Base-by-base conservation (phyloP, 2,113 vertebrate species). In the Channa argus region DNA sequence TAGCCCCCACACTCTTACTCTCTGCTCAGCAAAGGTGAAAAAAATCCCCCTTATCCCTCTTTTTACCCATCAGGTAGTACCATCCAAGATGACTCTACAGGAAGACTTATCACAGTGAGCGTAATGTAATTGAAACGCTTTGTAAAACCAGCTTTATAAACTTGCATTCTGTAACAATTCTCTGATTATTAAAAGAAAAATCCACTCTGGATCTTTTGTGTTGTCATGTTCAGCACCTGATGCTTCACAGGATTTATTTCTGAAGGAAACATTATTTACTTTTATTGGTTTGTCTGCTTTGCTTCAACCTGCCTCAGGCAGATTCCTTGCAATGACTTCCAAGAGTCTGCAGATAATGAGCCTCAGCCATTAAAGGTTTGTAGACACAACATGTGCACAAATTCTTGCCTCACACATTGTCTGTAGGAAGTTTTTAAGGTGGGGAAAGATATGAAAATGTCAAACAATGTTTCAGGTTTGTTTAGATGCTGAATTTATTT, bases 81-180 rank as follows among this genome's bases (percentile, higher is more conserved):
- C 34, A 63, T 33, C 41, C 46, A 51, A 24, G 11, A 60, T n/a
- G n/a, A 43, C 2, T 14, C 14, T 3, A 41, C 37, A 33, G n/a
- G 38, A 49, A 38, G 38, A 41, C 44, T 46, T 39, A 50, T 55
- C 36, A 12, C 5, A 34, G 9, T 43, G 4, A 47, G 45, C 33
- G 15, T 46, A 60, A 10, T 33, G 62, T 56, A 24, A 49, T 34
- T 13, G 12, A 45, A 24, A 11, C 50, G 39, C 72, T 45, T 60
- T 34, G 49, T 45, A 64, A 55, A 72, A 14, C 11, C 71, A 39
- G 46, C 46, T 79, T 71, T 69, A 74, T 53, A 60, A 79, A 75
- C 45, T 53, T 37, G 41, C 50, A 11, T 13, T 55, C 38, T 67
- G 43, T 43, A 24, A 54, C 24, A 69, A 45, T 51, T 46, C 54